These are phyloP conservation scores for Andrena flavipes DNA, from an alignment of 2,888 invertebrate species.

Conservation along the genomic window DNA sequence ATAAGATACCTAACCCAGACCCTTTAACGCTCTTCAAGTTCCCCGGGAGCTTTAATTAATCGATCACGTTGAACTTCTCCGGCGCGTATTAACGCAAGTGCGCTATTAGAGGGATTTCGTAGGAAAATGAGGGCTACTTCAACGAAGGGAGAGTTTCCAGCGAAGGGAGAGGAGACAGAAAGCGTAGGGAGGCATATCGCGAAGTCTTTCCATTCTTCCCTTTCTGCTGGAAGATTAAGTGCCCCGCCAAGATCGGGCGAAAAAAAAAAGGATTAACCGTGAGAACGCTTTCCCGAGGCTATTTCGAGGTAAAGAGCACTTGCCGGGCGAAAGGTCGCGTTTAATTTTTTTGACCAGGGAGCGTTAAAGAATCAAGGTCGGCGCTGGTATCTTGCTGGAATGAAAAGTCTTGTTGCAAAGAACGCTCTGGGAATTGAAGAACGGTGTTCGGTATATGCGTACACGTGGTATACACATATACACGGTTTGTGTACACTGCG, in stretches of 20 bases:
- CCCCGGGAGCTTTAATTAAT: not conserved
- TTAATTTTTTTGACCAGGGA: conserved; percentile 40
- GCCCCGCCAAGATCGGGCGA: not conserved
- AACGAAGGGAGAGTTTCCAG: not conserved
- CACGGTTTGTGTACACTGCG: conserved; percentile 12
- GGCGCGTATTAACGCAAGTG: not conserved
- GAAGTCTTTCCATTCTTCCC: not conserved
- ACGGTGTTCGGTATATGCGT: not conserved
- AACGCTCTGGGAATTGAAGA: conserved; percentile 9
- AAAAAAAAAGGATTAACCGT: conserved; percentile 37
- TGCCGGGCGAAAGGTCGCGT: conserved; percentile 42
- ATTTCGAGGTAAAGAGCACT: conserved; percentile 43
- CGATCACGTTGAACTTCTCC: not conserved
- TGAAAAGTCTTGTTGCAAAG: conserved; percentile 49
- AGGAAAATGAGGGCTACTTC: not conserved
- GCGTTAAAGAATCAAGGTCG: conserved; percentile 51
- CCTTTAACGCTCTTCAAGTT: conserved; percentile 28
- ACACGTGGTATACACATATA: not conserved
- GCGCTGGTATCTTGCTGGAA: conserved; percentile 48
- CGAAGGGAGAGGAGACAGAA: not conserved
- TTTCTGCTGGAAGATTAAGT: not conserved
- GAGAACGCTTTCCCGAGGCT: conserved; percentile 26
- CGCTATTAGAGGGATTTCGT: not conserved
- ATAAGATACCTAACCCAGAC: not conserved
- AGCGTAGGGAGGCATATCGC: not conserved